Conservation (phyloP, 2,888 invertebrate genomes). For the Chrysomela aeneicollis region DNA sequence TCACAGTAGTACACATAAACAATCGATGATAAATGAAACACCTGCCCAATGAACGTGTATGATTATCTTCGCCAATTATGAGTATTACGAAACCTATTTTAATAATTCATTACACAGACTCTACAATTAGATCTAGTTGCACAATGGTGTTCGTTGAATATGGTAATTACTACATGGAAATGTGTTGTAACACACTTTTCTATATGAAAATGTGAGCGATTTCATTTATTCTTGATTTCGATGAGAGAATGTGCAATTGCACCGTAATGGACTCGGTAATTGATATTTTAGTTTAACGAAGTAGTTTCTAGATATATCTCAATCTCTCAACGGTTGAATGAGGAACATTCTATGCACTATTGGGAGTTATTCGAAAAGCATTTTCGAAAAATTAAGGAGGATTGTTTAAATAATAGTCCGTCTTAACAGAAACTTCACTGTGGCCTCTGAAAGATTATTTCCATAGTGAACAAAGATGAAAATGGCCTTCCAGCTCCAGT, state of each 20-base stretch:
- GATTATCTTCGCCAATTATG: constrained; percentile 35
- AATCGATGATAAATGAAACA: constrained; percentile 13
- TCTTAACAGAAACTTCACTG: no score
- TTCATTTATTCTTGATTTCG: constrained; percentile 6
- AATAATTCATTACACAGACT: constrained; percentile 43
- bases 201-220: constrained; percentile 24
- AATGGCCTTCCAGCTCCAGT: no score
- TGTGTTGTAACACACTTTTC: constrained; percentile 35
- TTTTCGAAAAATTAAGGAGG: no score
- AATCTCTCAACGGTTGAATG: neutral
- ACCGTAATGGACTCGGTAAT: neutral
- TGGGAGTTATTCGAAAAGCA: no score
- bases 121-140: constrained; percentile 44
- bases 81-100: constrained; percentile 33
- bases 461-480: no score
- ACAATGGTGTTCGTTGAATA: constrained; percentile 38
- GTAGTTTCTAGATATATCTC: neutral
- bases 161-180: constrained; percentile 37
- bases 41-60: constrained; percentile 23
- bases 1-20: neutral
- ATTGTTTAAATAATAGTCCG: no score
- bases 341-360: no score
- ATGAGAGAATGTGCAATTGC: neutral
- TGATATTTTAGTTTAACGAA: neutral
- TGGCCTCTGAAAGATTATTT: no score